Conservation (phyloP, 2,797 vertebrate species). For the Tapera naevia region DNA sequence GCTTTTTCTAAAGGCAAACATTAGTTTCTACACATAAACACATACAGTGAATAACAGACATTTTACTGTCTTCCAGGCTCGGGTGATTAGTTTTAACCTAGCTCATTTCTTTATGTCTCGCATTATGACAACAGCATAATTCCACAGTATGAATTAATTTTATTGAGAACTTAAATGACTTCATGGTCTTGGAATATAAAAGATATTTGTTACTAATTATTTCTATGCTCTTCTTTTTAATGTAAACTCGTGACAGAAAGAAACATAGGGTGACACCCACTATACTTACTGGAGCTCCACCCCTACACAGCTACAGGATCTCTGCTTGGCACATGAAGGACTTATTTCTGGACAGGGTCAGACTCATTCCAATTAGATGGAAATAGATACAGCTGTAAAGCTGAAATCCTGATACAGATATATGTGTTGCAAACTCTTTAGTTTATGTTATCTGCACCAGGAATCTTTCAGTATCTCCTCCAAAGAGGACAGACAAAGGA, state of each 20-base stretch:
- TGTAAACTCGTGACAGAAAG: neutral
- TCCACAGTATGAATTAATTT: neutral
- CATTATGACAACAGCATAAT: neutral
- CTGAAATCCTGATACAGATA: neutral
- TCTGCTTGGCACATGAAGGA: neutral
- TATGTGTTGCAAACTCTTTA: neutral
- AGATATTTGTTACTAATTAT: neutral
- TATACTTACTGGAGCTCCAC: neutral
- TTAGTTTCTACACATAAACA: neutral
- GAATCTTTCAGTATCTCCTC: neutral
- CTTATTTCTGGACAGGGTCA: neutral
- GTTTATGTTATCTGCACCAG: neutral
- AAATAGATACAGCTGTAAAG: neutral
- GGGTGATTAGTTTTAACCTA: neutral
- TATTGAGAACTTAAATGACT: neutral
- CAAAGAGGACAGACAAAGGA: neutral
- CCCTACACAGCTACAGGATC: neutral
- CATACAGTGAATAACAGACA: neutral
- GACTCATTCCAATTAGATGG: neutral
- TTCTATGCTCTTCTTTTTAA: neutral
- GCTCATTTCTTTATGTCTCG: neutral
- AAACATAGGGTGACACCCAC: neutral
- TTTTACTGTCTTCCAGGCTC: neutral
- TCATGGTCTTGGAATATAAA: neutral
- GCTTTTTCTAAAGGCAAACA: neutral